Evolutionary conservation across 2,888 invertebrate genomes (phyloP), one percentile per base, ranked within the genome.

Genomic region (Chesias legatella): DNA sequence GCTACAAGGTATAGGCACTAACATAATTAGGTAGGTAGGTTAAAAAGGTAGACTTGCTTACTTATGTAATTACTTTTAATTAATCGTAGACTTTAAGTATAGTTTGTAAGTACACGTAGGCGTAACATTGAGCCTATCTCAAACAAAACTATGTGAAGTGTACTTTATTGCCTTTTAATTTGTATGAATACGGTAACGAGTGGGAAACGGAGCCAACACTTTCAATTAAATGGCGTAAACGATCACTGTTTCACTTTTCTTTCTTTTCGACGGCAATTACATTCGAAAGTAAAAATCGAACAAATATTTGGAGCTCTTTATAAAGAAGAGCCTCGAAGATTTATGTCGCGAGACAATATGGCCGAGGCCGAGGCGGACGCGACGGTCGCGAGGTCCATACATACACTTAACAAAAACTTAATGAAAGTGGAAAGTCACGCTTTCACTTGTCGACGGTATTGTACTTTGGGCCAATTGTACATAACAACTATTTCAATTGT

Each of bases 381-480:
- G n/a, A 67, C 65, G 73, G 67, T 61, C 62, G 63, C 63, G 63
- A 66, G 62, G 66, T 60, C 75, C 77, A 80, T 79, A 78, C 82
- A 84, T 71, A 81, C 70, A 71, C 73, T 76, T 72, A 68, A 85
- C 84, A 86, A 86, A 86, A 86, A 85, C 78, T 75, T 77, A 83
- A 86, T 78, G 86, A 85, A 85, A 85, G 85, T 85, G 75, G 86
- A 88, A 85, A 88, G 86, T 82, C 67, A 78, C 77, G 81, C 86
- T 88, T 88, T 88, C 86, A 86, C 86, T 86, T 70, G 82, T 73
- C 72, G 71, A 65, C 76, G 66, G 73, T 73, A 77, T 78, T 77
- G 80, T 79, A 74, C 72, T 72, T 72, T 68, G 68, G 60, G 65
- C 72, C 77, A 73, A 78, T 79, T 80, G 79, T 78, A 74, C 69